A percentile compares a stretch with the other conserved stretches of the same genome.
Conservation (phyloP, 2,888 invertebrate species). For the Callyntrura sp. region DNA sequence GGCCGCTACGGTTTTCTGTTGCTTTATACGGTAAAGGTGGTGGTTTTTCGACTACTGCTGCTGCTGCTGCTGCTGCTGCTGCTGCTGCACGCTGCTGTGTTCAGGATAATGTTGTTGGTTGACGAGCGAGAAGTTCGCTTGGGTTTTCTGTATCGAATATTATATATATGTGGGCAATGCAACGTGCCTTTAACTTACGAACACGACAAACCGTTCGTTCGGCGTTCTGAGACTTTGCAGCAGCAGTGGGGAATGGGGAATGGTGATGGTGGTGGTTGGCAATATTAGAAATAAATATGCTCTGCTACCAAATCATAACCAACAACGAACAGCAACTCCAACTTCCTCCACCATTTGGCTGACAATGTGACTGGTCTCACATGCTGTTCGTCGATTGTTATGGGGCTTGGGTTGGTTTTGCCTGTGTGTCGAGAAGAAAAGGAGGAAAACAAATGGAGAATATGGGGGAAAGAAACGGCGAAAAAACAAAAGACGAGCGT, state of each 20-base stretch:
- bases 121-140: no score
- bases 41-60: no score
- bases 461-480: neutral
- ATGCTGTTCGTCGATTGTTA: conserved; percentile 45
- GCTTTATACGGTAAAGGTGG: no score
- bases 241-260: neutral
- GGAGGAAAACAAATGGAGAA: neutral
- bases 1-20: no score
- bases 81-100: neutral
- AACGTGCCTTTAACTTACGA: no score
- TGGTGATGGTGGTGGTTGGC: neutral
- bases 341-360: no score
- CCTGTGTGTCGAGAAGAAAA: neutral
- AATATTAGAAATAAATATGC: neutral
- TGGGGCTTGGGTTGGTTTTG: conserved; percentile 32
- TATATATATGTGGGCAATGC: no score
- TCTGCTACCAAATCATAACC: neutral
- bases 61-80: conserved; percentile 11
- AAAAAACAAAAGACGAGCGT: conserved; percentile 24
- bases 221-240: no score
- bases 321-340: no score
- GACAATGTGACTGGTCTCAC: conserved; percentile 39
- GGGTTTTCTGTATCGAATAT: no score
- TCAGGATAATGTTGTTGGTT: neutral
- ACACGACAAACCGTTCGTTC: no score